These are phyloP conservation scores for Aradophagus sp. DNA, from an alignment of 1,140 invertebrate species.

Conservation along the genomic window DNA sequence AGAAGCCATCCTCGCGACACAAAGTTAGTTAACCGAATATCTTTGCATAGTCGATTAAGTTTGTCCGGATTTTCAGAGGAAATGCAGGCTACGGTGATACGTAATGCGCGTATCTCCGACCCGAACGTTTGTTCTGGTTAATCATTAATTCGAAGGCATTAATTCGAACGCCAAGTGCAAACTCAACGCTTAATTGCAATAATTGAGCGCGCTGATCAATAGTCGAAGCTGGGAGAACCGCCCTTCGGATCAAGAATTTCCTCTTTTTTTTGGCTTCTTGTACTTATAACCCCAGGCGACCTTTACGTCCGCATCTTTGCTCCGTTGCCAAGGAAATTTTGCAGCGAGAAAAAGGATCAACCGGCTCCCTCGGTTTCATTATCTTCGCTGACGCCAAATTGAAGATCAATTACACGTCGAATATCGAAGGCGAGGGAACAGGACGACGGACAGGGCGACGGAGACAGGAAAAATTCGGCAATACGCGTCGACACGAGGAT, in stretches of 20 bases:
- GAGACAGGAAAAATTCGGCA: conserved; percentile 15
- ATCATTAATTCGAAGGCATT: background rate
- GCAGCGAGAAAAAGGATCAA: conserved; percentile 34
- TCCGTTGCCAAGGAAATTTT: conserved; percentile 45
- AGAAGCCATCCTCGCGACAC: conserved; percentile 20
- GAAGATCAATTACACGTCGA: conserved; percentile 57
- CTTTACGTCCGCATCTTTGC: conserved; percentile 12
- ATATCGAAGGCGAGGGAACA: no score
- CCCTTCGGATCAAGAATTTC: conserved; percentile 5
- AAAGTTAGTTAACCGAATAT: conserved; percentile 52
- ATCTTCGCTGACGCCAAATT: conserved; percentile 55
- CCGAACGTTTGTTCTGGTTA: background rate
- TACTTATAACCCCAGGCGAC: conserved; percentile 19
- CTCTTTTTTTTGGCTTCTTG: conserved; percentile 16
- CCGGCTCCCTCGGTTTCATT: conserved; percentile 45
- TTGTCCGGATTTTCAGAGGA: conserved; percentile 8
- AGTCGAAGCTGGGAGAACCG: background rate
- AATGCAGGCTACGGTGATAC: conserved; percentile 2
- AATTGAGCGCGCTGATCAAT: conserved; percentile 25
- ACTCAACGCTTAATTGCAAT: conserved; percentile 10
- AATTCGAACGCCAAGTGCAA: conserved; percentile 6
- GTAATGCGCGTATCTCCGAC: conserved; percentile 7
- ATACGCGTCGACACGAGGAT: background rate
- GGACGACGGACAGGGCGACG: conserved; percentile 2
- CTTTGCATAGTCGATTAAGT: conserved; percentile 55